Conservation (phyloP, 2,797 vertebrate species). For the Rhinogobio ventralis region DNA sequence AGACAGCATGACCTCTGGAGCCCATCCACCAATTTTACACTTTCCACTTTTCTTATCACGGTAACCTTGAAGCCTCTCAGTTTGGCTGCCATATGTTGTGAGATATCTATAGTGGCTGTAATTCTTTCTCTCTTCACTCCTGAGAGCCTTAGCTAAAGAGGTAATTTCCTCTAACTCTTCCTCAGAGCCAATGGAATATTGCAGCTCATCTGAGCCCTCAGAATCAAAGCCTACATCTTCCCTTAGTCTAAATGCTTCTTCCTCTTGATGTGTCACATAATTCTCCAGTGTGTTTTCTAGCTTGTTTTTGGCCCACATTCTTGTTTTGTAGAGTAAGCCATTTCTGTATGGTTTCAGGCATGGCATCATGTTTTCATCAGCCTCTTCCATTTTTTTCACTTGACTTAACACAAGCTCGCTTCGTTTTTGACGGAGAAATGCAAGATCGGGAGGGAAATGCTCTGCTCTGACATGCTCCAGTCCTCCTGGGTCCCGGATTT, state of each 20-base stretch:
- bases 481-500: slow-evolving; percentile 68
- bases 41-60: slow-evolving; percentile 73
- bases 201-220: slow-evolving; percentile 80
- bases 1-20: slow-evolving; percentile 77
- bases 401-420: slow-evolving; percentile 74
- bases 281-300: slow-evolving; percentile 76
- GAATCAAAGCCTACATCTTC: slow-evolving; percentile 79
- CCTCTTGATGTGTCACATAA: slow-evolving; percentile 77
- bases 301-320: slow-evolving; percentile 78
- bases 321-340: slow-evolving; percentile 87
- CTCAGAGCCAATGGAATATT: slow-evolving; percentile 73
- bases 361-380: slow-evolving; percentile 76
- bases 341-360: slow-evolving; percentile 85
- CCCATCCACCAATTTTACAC: slow-evolving; percentile 73
- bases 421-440: slow-evolving; percentile 72
- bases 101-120: slow-evolving; percentile 64
- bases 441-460: slow-evolving; percentile 66
- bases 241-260: slow-evolving; percentile 67
- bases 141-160: slow-evolving; percentile 64
- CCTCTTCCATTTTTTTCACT: slow-evolving; percentile 77
- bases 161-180: slow-evolving; percentile 79
- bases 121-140: slow-evolving; percentile 58
- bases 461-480: slow-evolving; percentile 57
- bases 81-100: slow-evolving; percentile 62
- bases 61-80: slow-evolving; percentile 66